A percentile compares a stretch with the other conserved stretches of the same genome.
These are phyloP conservation scores for Clarias platycephalus DNA, from an alignment of 2,797 vertebrate genomes.

Conservation along the genomic window DNA sequence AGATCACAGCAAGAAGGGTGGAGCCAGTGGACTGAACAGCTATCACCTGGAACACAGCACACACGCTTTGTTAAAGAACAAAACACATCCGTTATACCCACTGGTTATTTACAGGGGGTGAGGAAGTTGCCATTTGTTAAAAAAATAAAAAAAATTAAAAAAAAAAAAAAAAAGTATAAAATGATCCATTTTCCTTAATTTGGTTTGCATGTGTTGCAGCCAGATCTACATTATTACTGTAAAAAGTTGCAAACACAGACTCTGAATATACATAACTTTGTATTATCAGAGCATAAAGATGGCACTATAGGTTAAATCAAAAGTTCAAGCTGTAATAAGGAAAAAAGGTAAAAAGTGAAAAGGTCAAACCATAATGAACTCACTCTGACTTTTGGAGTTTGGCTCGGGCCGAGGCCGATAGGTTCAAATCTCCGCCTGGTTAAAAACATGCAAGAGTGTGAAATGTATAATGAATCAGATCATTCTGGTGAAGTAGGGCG, in stretches of 20 bases:
- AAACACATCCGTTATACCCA: background rate
- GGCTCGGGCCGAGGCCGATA: slow-evolving; percentile 80
- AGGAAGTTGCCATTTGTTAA: background rate
- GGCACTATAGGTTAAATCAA: background rate
- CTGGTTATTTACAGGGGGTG: background rate
- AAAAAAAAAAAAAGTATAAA: background rate
- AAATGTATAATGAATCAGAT: background rate
- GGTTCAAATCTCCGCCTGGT: slow-evolving; percentile 89
- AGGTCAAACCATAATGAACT: slow-evolving; percentile 63
- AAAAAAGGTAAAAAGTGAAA: background rate
- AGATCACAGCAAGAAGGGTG: slow-evolving; percentile 46
- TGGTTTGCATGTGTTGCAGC: background rate
- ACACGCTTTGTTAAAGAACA: slow-evolving; percentile 54
- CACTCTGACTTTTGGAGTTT: slow-evolving; percentile 82
- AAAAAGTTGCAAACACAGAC: background rate
- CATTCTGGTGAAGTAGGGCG: background rate
- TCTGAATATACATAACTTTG: background rate
- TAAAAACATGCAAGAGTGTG: slow-evolving; percentile 1
- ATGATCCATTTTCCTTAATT: background rate
- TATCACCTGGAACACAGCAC: slow-evolving; percentile 74
- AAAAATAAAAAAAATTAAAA: too few species aligned
- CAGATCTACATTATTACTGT: background rate
- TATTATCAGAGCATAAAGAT: background rate
- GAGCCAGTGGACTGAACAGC: slow-evolving; percentile 48
- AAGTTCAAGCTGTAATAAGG: background rate